Evolutionary conservation across 2,113 vertebrate genomes (phyloP).

Genomic region (Genyomyrus donnyi): DNA sequence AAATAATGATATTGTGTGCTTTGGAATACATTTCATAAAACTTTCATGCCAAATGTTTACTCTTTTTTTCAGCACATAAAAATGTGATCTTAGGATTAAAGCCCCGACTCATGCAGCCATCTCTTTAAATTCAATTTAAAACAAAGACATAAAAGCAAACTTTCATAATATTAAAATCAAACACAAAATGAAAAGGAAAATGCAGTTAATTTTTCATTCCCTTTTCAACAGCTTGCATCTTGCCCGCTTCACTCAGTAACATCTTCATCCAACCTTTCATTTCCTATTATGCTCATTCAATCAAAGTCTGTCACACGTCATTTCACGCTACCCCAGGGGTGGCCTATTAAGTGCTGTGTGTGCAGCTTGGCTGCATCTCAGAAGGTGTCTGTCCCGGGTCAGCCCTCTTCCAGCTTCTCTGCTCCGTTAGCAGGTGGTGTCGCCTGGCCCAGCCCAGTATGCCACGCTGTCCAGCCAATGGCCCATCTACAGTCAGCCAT

Average conservation of each 20-base stretch:
- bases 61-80: not conserved
- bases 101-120: not conserved
- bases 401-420: not conserved
- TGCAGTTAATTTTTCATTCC: not conserved
- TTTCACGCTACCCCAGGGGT: not conserved
- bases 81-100: not conserved
- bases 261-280: not conserved
- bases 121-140: not conserved
- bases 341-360: no score
- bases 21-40: not conserved
- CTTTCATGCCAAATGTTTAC: not conserved
- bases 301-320: not conserved
- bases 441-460: not conserved
- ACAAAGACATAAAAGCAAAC: conserved; percentile 1
- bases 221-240: not conserved
- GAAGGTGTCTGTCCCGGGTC: not conserved
- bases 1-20: not conserved
- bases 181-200: not conserved
- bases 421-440: not conserved
- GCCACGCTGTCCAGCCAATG: not conserved
- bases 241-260: not conserved
- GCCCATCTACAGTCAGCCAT: conserved; percentile 29
- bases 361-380: no score
- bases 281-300: not conserved
- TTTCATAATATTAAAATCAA: not conserved